Evolutionary conservation across 2,888 invertebrate species (phyloP).

Genomic region (Trichogramma evanescens): DNA sequence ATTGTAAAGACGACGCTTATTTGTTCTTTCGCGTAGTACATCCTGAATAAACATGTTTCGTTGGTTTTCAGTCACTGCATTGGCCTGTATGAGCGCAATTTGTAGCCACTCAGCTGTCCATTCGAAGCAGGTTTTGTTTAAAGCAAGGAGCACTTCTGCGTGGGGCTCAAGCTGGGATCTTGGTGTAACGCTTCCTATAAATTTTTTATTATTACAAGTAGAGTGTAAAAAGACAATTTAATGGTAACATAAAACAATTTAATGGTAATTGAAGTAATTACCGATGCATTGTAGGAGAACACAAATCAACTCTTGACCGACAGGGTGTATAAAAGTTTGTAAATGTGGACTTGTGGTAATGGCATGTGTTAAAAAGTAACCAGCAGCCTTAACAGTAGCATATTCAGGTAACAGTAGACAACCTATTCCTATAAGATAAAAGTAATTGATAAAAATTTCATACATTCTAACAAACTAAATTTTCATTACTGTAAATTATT

Average conservation of each 20-base stretch:
- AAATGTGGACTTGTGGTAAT: constrained; percentile 52
- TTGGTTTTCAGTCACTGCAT: constrained; percentile 26
- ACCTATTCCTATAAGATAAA: constrained; percentile 50
- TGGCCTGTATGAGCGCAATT: constrained; percentile 47
- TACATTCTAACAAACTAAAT: neutral
- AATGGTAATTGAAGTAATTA: constrained; percentile 31
- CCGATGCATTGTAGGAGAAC: constrained; percentile 55
- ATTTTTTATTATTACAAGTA: neutral
- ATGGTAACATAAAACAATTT: neutral
- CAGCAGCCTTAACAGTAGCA: constrained; percentile 55
- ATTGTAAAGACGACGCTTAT: constrained; percentile 28
- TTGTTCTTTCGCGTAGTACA: constrained; percentile 29
- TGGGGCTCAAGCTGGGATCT: constrained; percentile 56
- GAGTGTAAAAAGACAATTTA: neutral
- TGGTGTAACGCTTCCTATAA: constrained; percentile 55
- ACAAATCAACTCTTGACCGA: constrained; percentile 57
- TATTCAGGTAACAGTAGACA: constrained; percentile 58
- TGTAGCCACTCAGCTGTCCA: constrained; percentile 56
- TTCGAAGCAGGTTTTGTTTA: constrained; percentile 65
- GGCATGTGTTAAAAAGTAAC: constrained; percentile 56
- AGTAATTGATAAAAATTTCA: neutral
- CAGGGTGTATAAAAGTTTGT: constrained; percentile 51
- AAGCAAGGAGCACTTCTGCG: constrained; percentile 57
- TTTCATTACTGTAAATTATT: neutral
- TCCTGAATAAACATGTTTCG: constrained; percentile 32